Evolutionary conservation across 2,888 invertebrate species (phyloP).

Genomic region (Spodoptera picta): DNA sequence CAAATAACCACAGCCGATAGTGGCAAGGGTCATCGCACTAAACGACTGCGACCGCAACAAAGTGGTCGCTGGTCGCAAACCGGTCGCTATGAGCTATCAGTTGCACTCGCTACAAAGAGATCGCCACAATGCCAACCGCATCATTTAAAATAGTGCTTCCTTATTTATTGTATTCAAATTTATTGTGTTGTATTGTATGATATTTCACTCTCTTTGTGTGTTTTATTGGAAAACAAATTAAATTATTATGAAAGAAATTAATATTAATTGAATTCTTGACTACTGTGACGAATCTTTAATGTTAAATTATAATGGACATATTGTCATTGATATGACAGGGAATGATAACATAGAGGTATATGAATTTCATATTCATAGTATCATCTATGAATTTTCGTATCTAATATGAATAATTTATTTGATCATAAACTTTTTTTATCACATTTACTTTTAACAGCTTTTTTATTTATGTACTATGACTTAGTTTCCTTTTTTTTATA

Average conservation of each 20-base stretch:
- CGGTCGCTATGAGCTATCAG: slow-evolving; percentile 41
- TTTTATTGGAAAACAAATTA: neutral
- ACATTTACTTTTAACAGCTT: no score
- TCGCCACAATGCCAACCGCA: slow-evolving; percentile 37
- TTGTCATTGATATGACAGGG: no score
- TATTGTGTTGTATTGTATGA: slow-evolving; percentile 2
- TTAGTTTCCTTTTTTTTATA: no score
- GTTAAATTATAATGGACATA: neutral
- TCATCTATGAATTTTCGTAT: no score
- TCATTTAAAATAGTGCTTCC: slow-evolving; percentile 52
- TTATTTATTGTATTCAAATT: slow-evolving; percentile 39
- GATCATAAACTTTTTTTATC: no score
- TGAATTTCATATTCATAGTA: no score
- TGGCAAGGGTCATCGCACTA: slow-evolving; percentile 41
- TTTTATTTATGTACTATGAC: no score
- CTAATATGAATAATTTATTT: no score
- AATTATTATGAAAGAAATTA: no score
- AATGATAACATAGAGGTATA: no score
- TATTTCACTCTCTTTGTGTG: slow-evolving; percentile 2
- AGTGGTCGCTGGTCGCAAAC: slow-evolving; percentile 37
- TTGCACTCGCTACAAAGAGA: slow-evolving; percentile 49
- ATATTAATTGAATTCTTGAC: no score
- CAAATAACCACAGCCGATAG: slow-evolving; percentile 36
- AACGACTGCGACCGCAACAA: slow-evolving; percentile 43
- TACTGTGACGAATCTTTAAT: no score